Base-by-base conservation (phyloP, 2,888 invertebrate genomes). In the Pristionchus arcanus region DNA sequence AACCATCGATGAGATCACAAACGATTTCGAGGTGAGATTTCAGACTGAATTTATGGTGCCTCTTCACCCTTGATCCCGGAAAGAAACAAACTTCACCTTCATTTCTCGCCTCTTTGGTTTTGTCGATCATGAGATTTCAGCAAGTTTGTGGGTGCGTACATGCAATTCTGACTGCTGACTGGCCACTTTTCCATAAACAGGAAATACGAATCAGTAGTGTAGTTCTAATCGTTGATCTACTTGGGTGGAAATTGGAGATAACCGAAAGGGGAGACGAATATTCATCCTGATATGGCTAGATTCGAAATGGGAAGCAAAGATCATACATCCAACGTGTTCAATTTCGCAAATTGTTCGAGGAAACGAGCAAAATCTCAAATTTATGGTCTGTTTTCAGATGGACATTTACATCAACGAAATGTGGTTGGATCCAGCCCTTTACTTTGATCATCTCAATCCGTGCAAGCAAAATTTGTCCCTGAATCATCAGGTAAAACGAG, bases 391-490 rank as follows among this genome's bases (percentile, higher is more conserved):
- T 55, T 55, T 91, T 85, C 84, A 94, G 93, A 94, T 95, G 94
- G 95, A 95, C 92, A 95, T 95, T 85, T 95, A 95, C 93, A 95
- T 95, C 86, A 95, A 95, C 91, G 95, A 95, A 90, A 93, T 93
- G 92, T 94, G 95, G 94, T 81, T 94, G 87, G 94, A 94, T 90
- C 94, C 94, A 55, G 92, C 93, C 28, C 91, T 94, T 28, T 92
- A 91, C 74, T 95, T 94, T 89, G 94, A 94, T 81, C 93, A 93
- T 84, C 90, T 94, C n/a, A 92, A 93, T 83, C 95, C 95, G 5
- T 95, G 95, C 91, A 95, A 95, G 91, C 92, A 94, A 83, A 95
- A 95, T 90, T 91, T 95, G 59, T 94, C 95, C 25, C 91, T 95
- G 42, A 94, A 92, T 90, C 94, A 94, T 91, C 94, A 95, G 91